Evolutionary conservation across 2,888 invertebrate genomes (phyloP).

Genomic region (Polydesmus complanatus): DNA sequence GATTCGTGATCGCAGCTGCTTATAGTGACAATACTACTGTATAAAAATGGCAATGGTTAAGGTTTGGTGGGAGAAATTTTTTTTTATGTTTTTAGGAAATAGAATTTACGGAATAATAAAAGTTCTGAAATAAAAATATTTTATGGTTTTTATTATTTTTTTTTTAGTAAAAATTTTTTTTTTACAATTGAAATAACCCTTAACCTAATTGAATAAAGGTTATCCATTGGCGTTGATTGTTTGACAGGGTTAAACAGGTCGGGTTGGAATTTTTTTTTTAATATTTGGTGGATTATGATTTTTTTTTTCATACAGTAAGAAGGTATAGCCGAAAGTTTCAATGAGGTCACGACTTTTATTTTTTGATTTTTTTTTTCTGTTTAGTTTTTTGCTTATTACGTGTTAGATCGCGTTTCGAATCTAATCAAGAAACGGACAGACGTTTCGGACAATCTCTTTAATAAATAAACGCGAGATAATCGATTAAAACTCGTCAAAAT

Average conservation of each 20-base stretch:
- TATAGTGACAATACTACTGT: background rate
- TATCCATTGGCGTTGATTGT: background rate
- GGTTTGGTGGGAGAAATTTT: background rate
- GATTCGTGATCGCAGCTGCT: background rate
- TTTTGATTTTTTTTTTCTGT: too few species aligned
- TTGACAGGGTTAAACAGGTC: background rate
- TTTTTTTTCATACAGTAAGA: too few species aligned
- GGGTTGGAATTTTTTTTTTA: background rate
- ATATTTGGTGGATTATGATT: too few species aligned
- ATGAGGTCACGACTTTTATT: background rate
- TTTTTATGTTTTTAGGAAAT: background rate
- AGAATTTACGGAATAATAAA: background rate
- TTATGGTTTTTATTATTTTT: background rate
- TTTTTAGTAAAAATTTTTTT: background rate
- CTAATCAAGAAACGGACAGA: too few species aligned
- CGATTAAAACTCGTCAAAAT: too few species aligned
- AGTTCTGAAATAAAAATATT: background rate
- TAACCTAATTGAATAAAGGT: background rate
- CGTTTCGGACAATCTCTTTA: too few species aligned
- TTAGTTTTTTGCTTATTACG: too few species aligned
- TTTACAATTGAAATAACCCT: background rate
- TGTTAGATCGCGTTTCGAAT: background rate
- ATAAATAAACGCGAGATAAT: too few species aligned
- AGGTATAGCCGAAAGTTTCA: background rate
- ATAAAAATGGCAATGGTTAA: background rate